Evolutionary conservation across 2,888 invertebrate genomes (phyloP), one percentile per base, ranked within the genome.

Genomic region (Lithosia quadra): DNA sequence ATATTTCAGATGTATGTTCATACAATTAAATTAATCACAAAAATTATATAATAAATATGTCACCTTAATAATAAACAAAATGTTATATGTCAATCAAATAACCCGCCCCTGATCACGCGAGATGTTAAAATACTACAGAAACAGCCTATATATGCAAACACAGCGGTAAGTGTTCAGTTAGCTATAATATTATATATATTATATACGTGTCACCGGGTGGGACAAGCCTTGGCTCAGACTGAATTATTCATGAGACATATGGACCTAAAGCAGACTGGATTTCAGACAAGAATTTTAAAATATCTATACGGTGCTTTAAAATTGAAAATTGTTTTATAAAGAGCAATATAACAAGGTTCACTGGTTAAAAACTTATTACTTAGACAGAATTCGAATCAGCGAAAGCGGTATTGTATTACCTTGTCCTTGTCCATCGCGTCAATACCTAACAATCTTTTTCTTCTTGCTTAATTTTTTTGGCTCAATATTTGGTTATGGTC

Each of bases 211-310:
- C 90, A 88, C 84, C 87, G 85, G 84, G 85, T 89, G 90, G 90
- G 89, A 92, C 91, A 92, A 89, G 90, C 91, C 88, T 87, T 88
- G 85, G 88, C 88, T 87, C 76, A 77, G 75, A 70, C 83, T 94
- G 94, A 94, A 94, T 95, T 85, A 94, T 94, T 93, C 94, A 95
- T 93, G 90, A 93, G 92, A 91, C 92, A 93, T 94, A 92, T 93
- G 94, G 92, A 93, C 93, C 92, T 91, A 93, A 92, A 92, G 93
- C 92, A 92, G 91, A 91, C 92, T 92, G 91, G 93, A 92, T 94
- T 94, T 93, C 90, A 92, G 91, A 91, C 87, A 90, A 86, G 93
- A 92, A 93, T 94, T 94, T 93, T 92, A 92, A 93, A 94, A 92
- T 92, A 91, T 90, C 90, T 91, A 90, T 91, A 90, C 88, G 84